Base-by-base conservation (phyloP, 1,140 invertebrate species). In the Micrasema longulum region DNA sequence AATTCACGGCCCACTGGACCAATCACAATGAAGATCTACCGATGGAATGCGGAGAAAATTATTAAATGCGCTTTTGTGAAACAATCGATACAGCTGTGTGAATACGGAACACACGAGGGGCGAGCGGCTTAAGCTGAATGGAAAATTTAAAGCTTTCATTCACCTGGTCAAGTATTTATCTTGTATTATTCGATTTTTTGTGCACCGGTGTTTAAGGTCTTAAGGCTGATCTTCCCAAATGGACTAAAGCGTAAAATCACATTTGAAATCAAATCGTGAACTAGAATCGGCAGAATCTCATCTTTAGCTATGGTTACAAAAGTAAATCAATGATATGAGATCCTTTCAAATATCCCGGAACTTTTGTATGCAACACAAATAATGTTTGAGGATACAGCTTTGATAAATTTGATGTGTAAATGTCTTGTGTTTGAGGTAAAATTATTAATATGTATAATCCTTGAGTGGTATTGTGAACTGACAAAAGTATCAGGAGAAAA, bases 41-140 rank as follows among this genome's bases (percentile, higher is more conserved):
- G n/a, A 23, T 20, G 50, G 71, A 73, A 73, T 73, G 71, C 71
- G 64, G 12, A 69, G 71, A 73, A 73, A 73, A 73, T 68, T 67
- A 71, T 71, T 63, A 71, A 65, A 71, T 71, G 57, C 43, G 26
- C 63, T 50, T 31, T 66, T 66, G 23, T 20, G 63, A 66, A 66
- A 66, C 63, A 66, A 66, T 45, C 47, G 63, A 11, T 1, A 26
- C 14, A 50, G 16, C 18, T 14, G n/a, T n/a, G 47, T 45, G 36
- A 64, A 64, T 47, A 14, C n/a, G n/a, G n/a, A n/a, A n/a, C n/a
- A n/a, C 20, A 41, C 60, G 26, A 9, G 14, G 52, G 63, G 12
- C 50, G 16, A 50, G 63, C 6, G 5, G 43, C 63, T 66, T 50
- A 66, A 20, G 7, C 11, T 50, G 1, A 48, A 66, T 48, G 45